Conservation (phyloP, 1,140 invertebrate genomes). For the Drosophila insularis region DNA sequence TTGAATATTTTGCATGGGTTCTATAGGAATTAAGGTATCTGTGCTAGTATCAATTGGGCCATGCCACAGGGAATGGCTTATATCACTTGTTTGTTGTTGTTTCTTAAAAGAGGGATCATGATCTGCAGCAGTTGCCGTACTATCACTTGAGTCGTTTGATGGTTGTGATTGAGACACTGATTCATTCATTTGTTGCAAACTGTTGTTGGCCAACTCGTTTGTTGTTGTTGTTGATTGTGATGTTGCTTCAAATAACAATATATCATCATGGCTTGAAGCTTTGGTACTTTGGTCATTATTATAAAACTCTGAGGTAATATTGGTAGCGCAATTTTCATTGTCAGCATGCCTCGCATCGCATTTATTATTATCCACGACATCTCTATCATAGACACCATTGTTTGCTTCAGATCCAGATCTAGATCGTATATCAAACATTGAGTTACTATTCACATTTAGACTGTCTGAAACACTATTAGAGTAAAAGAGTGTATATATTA, state of each 20-base stretch:
- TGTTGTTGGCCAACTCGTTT: neutral
- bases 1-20: constrained; percentile 19
- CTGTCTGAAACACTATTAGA: constrained; percentile 53
- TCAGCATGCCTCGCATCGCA: constrained; percentile 7
- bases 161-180: neutral
- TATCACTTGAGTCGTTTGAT: neutral
- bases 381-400: constrained; percentile 31
- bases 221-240: constrained; percentile 27
- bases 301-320: constrained; percentile 34
- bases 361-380: constrained; percentile 4
- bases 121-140: neutral
- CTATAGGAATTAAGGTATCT: constrained; percentile 82
- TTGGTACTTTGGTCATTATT: constrained; percentile 54
- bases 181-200: neutral
- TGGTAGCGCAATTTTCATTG: constrained; percentile 24
- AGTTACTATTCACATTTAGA: constrained; percentile 63
- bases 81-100: constrained; percentile 43
- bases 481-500: neutral
- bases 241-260: constrained; percentile 35
- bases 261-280: constrained; percentile 49
- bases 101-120: constrained; percentile 28
- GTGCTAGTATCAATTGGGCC: constrained; percentile 82
- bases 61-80: constrained; percentile 51
- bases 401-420: constrained; percentile 39
- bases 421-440: constrained; percentile 69